Conservation (phyloP, 2,113 vertebrate species). For the Nycticorax nycticorax region DNA sequence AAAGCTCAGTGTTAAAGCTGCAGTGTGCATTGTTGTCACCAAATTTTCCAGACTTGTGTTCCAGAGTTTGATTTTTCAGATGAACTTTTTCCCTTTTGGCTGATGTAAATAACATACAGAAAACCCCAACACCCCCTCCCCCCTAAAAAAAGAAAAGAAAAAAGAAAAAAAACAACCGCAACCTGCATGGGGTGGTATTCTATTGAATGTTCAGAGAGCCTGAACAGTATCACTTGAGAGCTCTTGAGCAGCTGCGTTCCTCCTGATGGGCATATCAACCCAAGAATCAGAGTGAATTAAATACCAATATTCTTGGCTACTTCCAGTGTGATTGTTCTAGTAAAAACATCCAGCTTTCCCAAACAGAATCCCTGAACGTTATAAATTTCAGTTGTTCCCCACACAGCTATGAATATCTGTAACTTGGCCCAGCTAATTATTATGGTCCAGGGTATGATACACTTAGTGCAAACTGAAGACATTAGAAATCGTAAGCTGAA, state of each 20-base stretch:
- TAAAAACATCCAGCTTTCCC: neutral
- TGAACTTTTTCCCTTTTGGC: neutral
- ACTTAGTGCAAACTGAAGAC: neutral
- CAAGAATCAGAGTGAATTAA: neutral
- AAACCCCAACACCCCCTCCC: neutral
- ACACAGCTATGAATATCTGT: neutral
- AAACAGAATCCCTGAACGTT: neutral
- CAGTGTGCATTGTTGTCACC: neutral
- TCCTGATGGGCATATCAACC: neutral
- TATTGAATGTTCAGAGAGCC: neutral
- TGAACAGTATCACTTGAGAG: neutral
- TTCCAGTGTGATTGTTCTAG: neutral
- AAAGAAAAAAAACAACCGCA: neutral
- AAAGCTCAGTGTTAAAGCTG: neutral
- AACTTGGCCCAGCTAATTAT: neutral
- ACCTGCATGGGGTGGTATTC: neutral
- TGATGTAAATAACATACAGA: neutral
- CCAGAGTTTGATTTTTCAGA: neutral
- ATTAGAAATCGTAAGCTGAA: neutral
- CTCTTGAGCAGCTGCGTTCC: neutral
- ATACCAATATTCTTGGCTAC: neutral
- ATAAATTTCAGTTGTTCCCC: neutral
- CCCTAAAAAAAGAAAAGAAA: neutral
- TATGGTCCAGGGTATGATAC: neutral
- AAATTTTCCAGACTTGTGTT: neutral